phyloP scores from a whole-genome alignment of 2,888 invertebrate genomes.

The Neoscelio sp. region DNA sequence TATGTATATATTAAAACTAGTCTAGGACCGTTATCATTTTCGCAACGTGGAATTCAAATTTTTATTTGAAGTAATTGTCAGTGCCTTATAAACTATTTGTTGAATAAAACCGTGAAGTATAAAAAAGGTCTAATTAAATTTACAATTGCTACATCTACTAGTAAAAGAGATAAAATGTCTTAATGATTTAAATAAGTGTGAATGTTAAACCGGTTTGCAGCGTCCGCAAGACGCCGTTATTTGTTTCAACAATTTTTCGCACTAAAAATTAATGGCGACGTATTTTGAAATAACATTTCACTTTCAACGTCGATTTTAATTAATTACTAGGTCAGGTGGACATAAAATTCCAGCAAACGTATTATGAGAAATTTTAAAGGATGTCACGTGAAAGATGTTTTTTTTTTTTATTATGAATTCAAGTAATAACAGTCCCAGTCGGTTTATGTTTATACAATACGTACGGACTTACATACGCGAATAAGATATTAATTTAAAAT shows the following conservation, averaged over 20 bases:
- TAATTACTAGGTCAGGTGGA: too few relatives aligned
- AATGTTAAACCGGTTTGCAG: constrained; percentile 48
- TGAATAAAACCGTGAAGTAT: constrained; percentile 15
- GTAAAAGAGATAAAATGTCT: too few relatives aligned
- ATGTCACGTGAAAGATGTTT: too few relatives aligned
- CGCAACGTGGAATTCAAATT: not conserved
- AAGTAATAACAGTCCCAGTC: constrained; percentile 14
- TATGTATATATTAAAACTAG: constrained; percentile 23
- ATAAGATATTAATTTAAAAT: constrained; percentile 19
- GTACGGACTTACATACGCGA: constrained; percentile 5
- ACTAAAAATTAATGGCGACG: constrained; percentile 37
- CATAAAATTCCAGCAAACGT: too few relatives aligned
- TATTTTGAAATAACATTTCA: constrained; percentile 29
- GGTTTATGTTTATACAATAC: constrained; percentile 3
- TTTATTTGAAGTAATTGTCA: not conserved
- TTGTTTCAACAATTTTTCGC: constrained; percentile 22
- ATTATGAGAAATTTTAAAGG: too few relatives aligned
- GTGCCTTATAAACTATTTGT: not conserved
- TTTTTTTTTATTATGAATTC: too few relatives aligned
- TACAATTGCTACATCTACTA: too few relatives aligned
- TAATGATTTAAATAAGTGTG: not conserved
- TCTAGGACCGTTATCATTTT: constrained; percentile 43
- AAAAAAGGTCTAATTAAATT: too few relatives aligned
- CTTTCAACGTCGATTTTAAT: constrained; percentile 38
- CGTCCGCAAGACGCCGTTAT: constrained; percentile 28